Percentiles rank a stretch among this genome's conserved stretches.
Evolutionary conservation across 2,797 vertebrate genomes (phyloP).

Genomic region (Rhinoraja longicauda): DNA sequence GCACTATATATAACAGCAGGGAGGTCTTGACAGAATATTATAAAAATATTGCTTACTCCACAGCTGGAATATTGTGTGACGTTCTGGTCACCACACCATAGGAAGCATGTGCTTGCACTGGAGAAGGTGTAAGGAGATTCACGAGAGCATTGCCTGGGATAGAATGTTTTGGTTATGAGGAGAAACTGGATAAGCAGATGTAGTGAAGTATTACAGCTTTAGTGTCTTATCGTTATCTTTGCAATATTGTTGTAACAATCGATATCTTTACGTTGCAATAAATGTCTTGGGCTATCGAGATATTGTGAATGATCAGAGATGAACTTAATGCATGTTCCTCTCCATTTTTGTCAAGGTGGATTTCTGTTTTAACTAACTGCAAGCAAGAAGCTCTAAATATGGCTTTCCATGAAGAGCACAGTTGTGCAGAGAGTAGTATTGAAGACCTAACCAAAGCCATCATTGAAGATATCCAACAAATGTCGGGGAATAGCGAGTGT

Average conservation of each 20-base stretch:
- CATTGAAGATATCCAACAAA: conserved; percentile 63
- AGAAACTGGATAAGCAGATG: not conserved
- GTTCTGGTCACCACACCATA: too few species aligned
- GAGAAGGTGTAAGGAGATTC: too few species aligned
- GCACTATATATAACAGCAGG: too few species aligned
- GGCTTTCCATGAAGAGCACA: conserved; percentile 58
- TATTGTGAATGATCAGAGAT: not conserved
- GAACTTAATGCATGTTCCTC: not conserved
- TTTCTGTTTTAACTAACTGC: conserved; percentile 67
- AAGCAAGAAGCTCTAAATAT: conserved; percentile 72
- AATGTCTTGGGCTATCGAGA: not conserved
- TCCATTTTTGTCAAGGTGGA: conserved; percentile 48
- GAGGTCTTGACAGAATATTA: too few species aligned
- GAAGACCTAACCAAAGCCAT: conserved; percentile 68
- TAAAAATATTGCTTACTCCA: not conserved
- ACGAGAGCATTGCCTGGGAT: too few species aligned
- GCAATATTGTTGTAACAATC: not conserved
- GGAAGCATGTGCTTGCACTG: too few species aligned
- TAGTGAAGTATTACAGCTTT: not conserved
- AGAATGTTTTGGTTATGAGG: too few species aligned
- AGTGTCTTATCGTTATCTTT: not conserved
- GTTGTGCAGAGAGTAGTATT: conserved; percentile 57
- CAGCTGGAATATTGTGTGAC: too few species aligned
- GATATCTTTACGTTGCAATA: too few species aligned
- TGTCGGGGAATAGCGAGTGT: conserved; percentile 70